phyloP scores from a whole-genome alignment of 2,113 vertebrate species.

The Chloropsis hardwickii region DNA sequence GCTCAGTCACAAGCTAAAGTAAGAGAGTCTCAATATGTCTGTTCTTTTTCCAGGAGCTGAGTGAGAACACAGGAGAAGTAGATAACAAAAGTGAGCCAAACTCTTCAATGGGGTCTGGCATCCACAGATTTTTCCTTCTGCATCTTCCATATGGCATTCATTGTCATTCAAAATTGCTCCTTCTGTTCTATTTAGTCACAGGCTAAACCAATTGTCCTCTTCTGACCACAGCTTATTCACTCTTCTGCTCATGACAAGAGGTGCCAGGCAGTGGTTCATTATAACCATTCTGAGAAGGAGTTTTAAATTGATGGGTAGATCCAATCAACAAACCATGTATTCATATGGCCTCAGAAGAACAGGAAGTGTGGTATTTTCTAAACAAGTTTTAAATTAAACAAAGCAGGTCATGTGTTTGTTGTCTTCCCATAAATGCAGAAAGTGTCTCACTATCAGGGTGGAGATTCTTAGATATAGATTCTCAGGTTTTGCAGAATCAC shows the following conservation, averaged over 20 bases:
- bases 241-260: neutral
- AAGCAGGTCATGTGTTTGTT: neutral
- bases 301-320: neutral
- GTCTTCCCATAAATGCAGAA: neutral
- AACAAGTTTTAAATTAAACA: neutral
- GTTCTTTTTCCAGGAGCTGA: neutral
- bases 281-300: neutral
- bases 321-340: neutral
- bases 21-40: neutral
- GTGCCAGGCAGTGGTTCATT: neutral
- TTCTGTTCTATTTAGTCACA: neutral
- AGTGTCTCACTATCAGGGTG: neutral
- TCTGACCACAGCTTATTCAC: neutral
- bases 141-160: neutral
- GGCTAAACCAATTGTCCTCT: neutral
- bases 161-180: neutral
- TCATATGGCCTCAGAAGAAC: neutral
- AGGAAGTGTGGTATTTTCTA: neutral
- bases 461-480: neutral
- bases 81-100: neutral
- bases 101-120: neutral
- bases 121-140: neutral
- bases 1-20: neutral
- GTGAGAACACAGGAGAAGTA: neutral
- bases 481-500: neutral